Evolutionary conservation across 1,140 invertebrate species (phyloP), one percentile per base, ranked within the genome.

Genomic region (Musca domestica): DNA sequence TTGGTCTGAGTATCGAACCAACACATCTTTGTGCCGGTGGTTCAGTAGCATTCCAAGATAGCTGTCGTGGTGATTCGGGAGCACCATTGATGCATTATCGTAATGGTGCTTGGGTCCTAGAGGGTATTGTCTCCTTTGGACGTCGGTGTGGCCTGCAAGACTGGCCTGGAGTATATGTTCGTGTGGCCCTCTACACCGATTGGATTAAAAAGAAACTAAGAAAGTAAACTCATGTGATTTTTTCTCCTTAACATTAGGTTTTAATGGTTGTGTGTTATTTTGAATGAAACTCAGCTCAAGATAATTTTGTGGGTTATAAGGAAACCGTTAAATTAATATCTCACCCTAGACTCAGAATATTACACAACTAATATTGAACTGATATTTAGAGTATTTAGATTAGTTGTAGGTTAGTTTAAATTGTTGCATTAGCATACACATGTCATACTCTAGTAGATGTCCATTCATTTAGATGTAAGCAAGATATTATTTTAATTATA

Each of bases 11-110:
- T 20, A 56, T 71, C 12, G 69, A 68, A 22, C 47, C 64, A 1
- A 23, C 19, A 12, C 86, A 89, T 70, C 76, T 88, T 64, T 89
- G 88, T 72, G 87, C 87, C 0, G 88, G 87, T 12, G 87, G 86
- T 9, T 74, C 83, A 12, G 72, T 77, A 0, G 85, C 85, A 5
- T 34, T 20, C 12, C 78, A 86, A 69, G 89, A 91, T 68, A 85
- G 87, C 1, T 90, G 89, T 65, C 83, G 84, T 0, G 88, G 89
- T 0, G 88, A 90, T 67, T 92, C 91, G 1, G 92, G 92, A 12
- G 91, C 91, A n/a, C 85, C 85, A 0, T 41, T 87, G n/a, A 85
- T 86, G 84, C 81, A 81, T 20, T 78, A 83, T 64, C 74, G 80
- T 0, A 74, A 73, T 5, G 81, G 69, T 63, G 73, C 78, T 71